Evolutionary conservation across 2,888 invertebrate species (phyloP).

Genomic region (Pachycephus smyrnensis): DNA sequence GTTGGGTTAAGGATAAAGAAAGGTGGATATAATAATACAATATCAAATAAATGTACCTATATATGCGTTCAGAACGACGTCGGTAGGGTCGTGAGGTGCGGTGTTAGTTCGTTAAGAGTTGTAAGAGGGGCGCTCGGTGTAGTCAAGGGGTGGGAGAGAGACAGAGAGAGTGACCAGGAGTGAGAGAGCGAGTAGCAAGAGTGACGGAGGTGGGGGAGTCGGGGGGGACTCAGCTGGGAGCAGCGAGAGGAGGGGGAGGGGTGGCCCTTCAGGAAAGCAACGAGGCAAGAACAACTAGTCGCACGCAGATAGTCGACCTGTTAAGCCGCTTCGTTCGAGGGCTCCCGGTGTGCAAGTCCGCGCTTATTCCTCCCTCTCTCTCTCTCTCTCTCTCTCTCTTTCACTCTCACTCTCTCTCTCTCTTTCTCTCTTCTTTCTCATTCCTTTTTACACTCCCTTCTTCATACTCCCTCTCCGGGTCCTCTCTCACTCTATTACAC

Average conservation of each 20-base stretch:
- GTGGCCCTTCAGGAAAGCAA: slow-evolving; percentile 62
- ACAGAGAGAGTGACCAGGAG: slow-evolving; percentile 15
- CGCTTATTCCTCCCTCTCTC: slow-evolving; percentile 19
- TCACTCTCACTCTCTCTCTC: not conserved
- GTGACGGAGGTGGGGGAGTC: not conserved
- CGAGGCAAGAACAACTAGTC: slow-evolving; percentile 61
- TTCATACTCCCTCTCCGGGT: slow-evolving; percentile 8
- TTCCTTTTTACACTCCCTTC: not conserved
- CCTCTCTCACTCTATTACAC: slow-evolving; percentile 23
- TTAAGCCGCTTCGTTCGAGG: slow-evolving; percentile 41
- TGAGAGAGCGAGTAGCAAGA: slow-evolving; percentile 9
- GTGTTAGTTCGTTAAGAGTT: not conserved
- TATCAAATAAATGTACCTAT: not conserved
- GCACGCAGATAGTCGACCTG: slow-evolving; percentile 60
- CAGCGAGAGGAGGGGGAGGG: slow-evolving; percentile 25
- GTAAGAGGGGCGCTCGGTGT: slow-evolving; percentile 7
- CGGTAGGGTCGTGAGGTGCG: not conserved
- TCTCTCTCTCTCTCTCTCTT: slow-evolving; percentile 4
- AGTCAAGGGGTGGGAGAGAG: slow-evolving; percentile 26
- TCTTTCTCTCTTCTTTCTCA: not conserved
- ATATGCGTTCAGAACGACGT: not conserved
- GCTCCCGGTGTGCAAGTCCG: slow-evolving; percentile 16
- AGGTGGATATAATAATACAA: not conserved
- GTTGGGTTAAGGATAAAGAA: not conserved
- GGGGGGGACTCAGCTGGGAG: slow-evolving; percentile 13